A percentile compares a stretch with the other conserved stretches of the same genome.
Conservation (phyloP, 2,888 invertebrate genomes). For the Folsomia manolachei region DNA sequence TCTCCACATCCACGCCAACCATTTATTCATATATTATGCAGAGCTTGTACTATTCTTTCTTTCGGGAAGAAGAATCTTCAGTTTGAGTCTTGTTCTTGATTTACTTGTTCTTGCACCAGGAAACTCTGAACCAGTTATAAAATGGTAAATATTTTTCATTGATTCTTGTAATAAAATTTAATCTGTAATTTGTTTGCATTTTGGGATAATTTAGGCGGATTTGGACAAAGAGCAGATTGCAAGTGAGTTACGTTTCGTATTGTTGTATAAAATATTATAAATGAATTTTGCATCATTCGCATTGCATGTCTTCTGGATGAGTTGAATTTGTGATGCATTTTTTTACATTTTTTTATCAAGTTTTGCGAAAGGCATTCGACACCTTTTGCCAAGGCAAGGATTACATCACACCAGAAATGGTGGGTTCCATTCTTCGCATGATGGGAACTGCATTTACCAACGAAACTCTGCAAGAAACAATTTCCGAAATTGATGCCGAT, state of each 20-base stretch:
- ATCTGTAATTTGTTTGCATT: background rate
- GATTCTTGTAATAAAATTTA: background rate
- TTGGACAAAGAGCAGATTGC: constrained; percentile 20
- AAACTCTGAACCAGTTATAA: too few relatives aligned
- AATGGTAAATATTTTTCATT: background rate
- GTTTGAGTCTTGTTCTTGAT: too few relatives aligned
- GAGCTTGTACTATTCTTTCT: too few relatives aligned
- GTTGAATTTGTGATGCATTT: background rate
- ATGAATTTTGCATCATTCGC: background rate
- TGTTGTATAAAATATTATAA: background rate
- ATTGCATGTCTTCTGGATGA: background rate
- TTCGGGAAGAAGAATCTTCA: too few relatives aligned
- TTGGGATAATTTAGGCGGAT: constrained; percentile 9
- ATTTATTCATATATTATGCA: too few relatives aligned
- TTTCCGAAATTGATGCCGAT: constrained; percentile 60
- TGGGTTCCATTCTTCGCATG: constrained; percentile 57
- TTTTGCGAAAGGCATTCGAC: constrained; percentile 57
- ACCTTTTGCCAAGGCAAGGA: constrained; percentile 59
- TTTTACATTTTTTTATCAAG: constrained; percentile 46
- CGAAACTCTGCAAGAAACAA: constrained; percentile 58
- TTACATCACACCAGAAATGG: constrained; percentile 56
- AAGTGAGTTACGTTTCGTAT: background rate
- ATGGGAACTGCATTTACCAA: constrained; percentile 58
- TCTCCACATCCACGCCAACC: background rate
- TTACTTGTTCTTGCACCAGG: too few relatives aligned